phyloP scores from a whole-genome alignment of 2,113 vertebrate species.

The Andinoacara biseriatus region DNA sequence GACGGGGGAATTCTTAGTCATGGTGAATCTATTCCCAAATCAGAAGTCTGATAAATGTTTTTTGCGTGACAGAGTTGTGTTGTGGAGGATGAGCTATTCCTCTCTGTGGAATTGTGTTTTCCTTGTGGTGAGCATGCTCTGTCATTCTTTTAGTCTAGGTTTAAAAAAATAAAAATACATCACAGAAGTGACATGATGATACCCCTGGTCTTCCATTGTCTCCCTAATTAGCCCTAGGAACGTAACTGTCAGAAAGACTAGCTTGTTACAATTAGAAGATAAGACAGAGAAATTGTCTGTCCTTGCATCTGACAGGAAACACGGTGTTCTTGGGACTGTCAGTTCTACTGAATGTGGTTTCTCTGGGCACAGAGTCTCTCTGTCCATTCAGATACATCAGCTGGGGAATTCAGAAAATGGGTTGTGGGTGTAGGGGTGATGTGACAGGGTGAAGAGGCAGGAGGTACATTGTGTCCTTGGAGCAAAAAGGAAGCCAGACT shows the following conservation, averaged over 20 bases:
- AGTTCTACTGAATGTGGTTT: slow-evolving; percentile 44
- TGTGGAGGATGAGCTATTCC: slow-evolving; percentile 29
- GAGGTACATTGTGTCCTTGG: slow-evolving; percentile 50
- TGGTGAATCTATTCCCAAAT: slow-evolving; percentile 17
- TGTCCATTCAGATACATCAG: slow-evolving; percentile 73
- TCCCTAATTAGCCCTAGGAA: slow-evolving; percentile 46
- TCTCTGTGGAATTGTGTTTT: slow-evolving; percentile 31
- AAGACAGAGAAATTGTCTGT: slow-evolving; percentile 49
- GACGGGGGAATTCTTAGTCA: slow-evolving; percentile 25
- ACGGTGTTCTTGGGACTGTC: slow-evolving; percentile 38
- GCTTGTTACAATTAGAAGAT: slow-evolving; percentile 56
- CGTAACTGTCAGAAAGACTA: slow-evolving; percentile 38
- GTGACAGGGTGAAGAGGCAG: slow-evolving; percentile 33
- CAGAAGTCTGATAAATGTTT: slow-evolving; percentile 15
- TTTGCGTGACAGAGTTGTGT: slow-evolving; percentile 34
- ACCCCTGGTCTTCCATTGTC: slow-evolving; percentile 30
- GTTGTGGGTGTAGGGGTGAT: slow-evolving; percentile 45
- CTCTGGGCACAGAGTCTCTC: slow-evolving; percentile 58
- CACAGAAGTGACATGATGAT: slow-evolving; percentile 56
- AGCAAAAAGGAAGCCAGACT: slow-evolving; percentile 24
- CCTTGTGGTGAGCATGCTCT: slow-evolving; percentile 12
- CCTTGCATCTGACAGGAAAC: slow-evolving; percentile 48
- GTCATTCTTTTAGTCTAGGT: slow-evolving; percentile 28
- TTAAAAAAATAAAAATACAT: slow-evolving; percentile 15
- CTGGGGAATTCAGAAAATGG: slow-evolving; percentile 63